These are phyloP conservation scores for Pelobates fuscus DNA, from an alignment of 2,113 vertebrate species.

Conservation along the genomic window DNA sequence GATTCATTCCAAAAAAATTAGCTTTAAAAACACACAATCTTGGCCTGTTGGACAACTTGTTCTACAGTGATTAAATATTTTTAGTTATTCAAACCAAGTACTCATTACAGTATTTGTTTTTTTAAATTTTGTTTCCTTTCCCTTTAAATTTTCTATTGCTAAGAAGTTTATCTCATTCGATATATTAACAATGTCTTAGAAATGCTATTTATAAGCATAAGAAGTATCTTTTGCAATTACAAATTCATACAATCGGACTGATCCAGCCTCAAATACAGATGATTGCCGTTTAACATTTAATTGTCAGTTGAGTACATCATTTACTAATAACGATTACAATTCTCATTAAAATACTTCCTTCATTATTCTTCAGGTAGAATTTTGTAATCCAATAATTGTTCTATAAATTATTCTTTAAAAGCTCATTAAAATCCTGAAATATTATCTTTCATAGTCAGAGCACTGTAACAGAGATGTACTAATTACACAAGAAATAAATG, in stretches of 20 bases:
- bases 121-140: background rate
- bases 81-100: too few relatives aligned
- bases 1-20: too few relatives aligned
- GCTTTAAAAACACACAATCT: too few relatives aligned
- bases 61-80: too few relatives aligned
- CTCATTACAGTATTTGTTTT: too few relatives aligned
- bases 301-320: conserved; percentile 79
- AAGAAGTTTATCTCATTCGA: background rate
- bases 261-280: conserved; percentile 30
- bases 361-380: conserved; percentile 83
- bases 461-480: conserved; percentile 77
- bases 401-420: conserved; percentile 84
- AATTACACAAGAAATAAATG: conserved; percentile 85
- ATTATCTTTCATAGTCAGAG: conserved; percentile 76
- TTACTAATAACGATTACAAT: conserved; percentile 84
- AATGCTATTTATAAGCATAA: conserved; percentile 14
- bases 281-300: conserved; percentile 68
- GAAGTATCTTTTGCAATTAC: conserved; percentile 4
- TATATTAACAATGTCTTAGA: background rate
- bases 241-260: conserved; percentile 13
- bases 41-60: too few relatives aligned
- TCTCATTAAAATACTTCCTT: conserved; percentile 83
- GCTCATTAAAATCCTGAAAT: conserved; percentile 83
- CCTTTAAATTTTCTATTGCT: background rate
- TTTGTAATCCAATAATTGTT: conserved; percentile 80